These are phyloP conservation scores for Pimephales promelas DNA, from an alignment of 2,113 vertebrate species.

Conservation along the genomic window DNA sequence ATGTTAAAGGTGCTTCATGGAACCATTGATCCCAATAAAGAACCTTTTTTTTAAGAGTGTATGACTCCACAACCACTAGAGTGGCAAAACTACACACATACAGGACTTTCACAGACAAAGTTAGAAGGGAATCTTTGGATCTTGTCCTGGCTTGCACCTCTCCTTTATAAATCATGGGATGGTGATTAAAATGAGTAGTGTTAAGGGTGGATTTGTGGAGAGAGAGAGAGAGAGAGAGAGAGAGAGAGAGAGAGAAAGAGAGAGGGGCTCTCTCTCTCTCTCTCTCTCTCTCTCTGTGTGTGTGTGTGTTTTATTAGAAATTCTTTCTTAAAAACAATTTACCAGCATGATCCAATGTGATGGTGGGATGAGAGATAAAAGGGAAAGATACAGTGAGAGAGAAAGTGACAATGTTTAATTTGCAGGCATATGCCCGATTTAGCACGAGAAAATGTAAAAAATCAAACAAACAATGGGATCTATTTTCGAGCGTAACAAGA, in stretches of 20 bases:
- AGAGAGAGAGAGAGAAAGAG: neutral
- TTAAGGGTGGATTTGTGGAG: neutral
- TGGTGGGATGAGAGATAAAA: neutral
- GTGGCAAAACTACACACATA: neutral
- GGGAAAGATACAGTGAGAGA: neutral
- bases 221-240: neutral
- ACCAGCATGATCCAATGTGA: neutral
- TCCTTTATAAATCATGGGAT: conserved; percentile 16
- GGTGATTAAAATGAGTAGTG: conserved; percentile 16
- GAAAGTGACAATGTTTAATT: neutral
- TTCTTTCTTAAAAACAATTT: neutral
- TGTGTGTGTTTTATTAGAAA: neutral
- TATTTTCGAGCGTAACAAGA: neutral
- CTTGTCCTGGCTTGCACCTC: conserved; percentile 31
- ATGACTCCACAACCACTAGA: neutral
- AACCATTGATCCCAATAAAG: no score
- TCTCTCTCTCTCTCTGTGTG: no score
- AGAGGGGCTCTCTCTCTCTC: no score
- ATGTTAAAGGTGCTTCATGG: no score
- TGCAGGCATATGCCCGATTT: neutral
- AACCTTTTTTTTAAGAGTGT: no score
- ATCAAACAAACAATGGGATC: neutral
- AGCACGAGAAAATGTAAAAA: neutral
- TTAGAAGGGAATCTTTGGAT: conserved; percentile 25
- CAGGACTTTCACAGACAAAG: no score